Base-by-base conservation (phyloP, 2,797 vertebrate genomes). In the Gephyroberyx darwinii region DNA sequence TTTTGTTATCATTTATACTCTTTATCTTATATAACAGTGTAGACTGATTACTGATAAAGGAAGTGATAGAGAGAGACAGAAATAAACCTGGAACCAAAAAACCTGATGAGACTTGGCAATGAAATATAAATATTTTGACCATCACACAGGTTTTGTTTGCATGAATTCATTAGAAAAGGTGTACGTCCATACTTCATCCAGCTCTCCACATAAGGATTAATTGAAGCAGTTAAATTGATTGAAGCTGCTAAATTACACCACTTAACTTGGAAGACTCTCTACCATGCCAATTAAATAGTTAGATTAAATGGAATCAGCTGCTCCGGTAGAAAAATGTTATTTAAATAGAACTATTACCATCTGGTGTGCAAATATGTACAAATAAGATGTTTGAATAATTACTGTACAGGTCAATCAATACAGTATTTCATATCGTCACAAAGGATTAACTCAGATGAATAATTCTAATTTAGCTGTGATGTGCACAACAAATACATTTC, bases 141-240 rank as follows among this genome's bases (percentile, higher is more conserved):
- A 45, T 16, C 13, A 41, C 13, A 2, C 13, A 41, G 17, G 45
- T 50, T 50, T 20, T n/a, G 9, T n/a, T 50, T 45, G 39, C 3
- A 71, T 5, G 20, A 64, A 45, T 71, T 53, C 13, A 59, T 35
- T 13, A 5, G 5, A 22, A 47, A 43, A 47, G 5, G 0, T 17
- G 5, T 61, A 72, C 59, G 30, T 56, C 2, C 53, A 71, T 30
- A 50, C 19, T 69, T 31, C 58, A 65, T 41, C 14, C 39, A 12
- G 2, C 53, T 19, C 39, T 69, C 9, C 31, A 3, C 41, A 13
- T 19, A 39, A 71, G 19, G 70, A 84, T 71, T 70, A 70, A 71
- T 50, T 76, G 20, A 72, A 69, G 71, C 51, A 56, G 30, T 74
- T 81, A 19, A 60, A 75, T 53, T 81, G 37, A 75, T 71, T 66